phyloP scores from a whole-genome alignment of 2,888 invertebrate genomes.

The Mystacides longicornis region DNA sequence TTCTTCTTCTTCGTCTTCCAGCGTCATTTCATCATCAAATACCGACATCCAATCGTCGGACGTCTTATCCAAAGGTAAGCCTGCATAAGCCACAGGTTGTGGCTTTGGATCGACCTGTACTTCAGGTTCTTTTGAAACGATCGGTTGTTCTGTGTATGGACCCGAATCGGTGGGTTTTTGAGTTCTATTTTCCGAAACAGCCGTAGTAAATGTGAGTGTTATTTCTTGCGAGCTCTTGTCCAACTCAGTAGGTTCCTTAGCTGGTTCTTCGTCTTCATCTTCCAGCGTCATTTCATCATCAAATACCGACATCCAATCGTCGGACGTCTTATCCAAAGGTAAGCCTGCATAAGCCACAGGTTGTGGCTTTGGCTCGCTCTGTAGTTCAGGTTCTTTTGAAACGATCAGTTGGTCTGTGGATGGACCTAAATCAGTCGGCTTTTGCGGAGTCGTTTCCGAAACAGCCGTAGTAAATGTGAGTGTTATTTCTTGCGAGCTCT shows the following conservation, averaged over 20 bases:
- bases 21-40: conserved; percentile 30
- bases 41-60: conserved; percentile 20
- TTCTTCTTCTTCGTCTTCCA: conserved; percentile 22
- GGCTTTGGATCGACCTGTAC: no score
- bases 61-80: conserved; percentile 14
- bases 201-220: background rate
- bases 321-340: conserved; percentile 22
- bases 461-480: background rate
- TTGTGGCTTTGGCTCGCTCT: background rate
- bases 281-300: conserved; percentile 28
- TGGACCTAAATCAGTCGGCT: background rate
- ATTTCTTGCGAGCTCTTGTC: background rate
- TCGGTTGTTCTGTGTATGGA: background rate
- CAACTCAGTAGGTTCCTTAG: background rate
- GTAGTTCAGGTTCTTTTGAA: no score
- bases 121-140: background rate
- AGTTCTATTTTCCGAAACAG: no score
- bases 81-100: conserved; percentile 14
- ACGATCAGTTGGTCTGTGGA: background rate
- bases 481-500: background rate
- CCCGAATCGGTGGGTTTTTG: no score
- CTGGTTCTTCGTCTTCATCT: conserved; percentile 26
- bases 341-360: conserved; percentile 19
- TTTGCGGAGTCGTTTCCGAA: background rate
- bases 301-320: conserved; percentile 25